Base-by-base conservation (phyloP, 2,888 invertebrate genomes). In the Anaspis maculata region DNA sequence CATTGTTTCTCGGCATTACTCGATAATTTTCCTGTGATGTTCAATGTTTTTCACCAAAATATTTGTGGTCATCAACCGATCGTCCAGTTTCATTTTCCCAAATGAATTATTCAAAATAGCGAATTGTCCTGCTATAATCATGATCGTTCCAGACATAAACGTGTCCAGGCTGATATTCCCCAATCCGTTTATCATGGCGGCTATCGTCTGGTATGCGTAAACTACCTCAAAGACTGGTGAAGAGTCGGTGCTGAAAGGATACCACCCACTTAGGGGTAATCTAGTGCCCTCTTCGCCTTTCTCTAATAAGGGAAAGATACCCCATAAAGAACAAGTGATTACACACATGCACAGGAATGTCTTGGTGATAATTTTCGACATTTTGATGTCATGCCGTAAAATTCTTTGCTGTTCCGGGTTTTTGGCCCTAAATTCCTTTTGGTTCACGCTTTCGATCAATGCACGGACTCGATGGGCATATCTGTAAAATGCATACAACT, bases 91-190 rank as follows among this genome's bases (percentile, higher is more conserved):
- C n/a, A n/a, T n/a, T n/a, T n/a, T n/a, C n/a, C n/a, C n/a, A n/a
- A n/a, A n/a, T n/a, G n/a, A n/a, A 21, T 66, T 44, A 1, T 64
- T 65, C 2, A 73, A 44, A n/a, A 74, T 58, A 13, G 57, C 59
- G 26, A 74, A 48, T 13, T 72, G 66, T 21, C 68, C 71, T 36
- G 34, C 40, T 13, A 45, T 37, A 6, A 39, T 38, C 44, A 49
- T 49, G 13, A 39, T 32, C 4, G 15, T 15, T 9, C 46, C 45
- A 25, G 50, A 40, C 24, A 50, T 42, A 10, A 46, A 35, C 12
- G 41, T 39, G 27, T 50, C 74, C 39, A 71, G 67, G 39, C 64
- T 63, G 1, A 73, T 65, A 52, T 74, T 73, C 32, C 70, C 59
- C 33, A 57, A 58, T 0, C 71, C 73, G 1, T 69, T 68, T 12